Evolutionary conservation across 2,888 invertebrate species (phyloP).

Genomic region (Drosophila neonasuta): DNA sequence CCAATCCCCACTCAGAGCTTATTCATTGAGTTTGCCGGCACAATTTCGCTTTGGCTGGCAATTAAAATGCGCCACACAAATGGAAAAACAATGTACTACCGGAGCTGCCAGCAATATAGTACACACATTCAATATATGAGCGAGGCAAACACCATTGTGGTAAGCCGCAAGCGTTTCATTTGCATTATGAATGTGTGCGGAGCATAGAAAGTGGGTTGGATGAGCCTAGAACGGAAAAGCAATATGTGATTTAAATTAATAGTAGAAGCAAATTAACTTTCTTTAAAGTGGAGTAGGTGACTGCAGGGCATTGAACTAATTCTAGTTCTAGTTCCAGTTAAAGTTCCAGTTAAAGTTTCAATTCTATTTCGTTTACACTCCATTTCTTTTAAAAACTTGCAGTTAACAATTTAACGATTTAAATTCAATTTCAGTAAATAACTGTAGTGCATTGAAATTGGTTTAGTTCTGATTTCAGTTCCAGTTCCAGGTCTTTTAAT

Average conservation of each 20-base stretch:
- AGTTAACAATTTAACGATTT: too few species aligned
- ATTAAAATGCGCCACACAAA: conserved; percentile 65
- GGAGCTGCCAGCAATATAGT: conserved; percentile 35
- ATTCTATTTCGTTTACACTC: too few species aligned
- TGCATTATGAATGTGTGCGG: conserved; percentile 38
- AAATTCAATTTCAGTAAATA: too few species aligned
- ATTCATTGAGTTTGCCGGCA: conserved; percentile 8
- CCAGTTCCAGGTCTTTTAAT: too few species aligned
- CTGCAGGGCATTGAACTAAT: too few species aligned
- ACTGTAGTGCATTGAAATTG: too few species aligned
- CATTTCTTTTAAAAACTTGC: too few species aligned
- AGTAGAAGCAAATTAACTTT: conserved; percentile 6
- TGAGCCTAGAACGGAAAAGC: conserved; percentile 1
- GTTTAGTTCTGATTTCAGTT: too few species aligned
- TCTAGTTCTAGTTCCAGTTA: too few species aligned
- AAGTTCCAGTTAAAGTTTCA: too few species aligned
- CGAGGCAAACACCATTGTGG: conserved; percentile 19
- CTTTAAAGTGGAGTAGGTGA: too few species aligned
- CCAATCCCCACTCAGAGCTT: neutral
- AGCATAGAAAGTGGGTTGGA: neutral
- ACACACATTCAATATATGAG: conserved; percentile 12
- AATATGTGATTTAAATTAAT: conserved; percentile 61
- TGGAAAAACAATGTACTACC: conserved; percentile 70
- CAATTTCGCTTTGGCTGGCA: conserved; percentile 44
- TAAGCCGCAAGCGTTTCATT: conserved; percentile 65